These are phyloP conservation scores for Eubasilissa regina DNA, from an alignment of 1,140 invertebrate genomes.

Conservation along the genomic window DNA sequence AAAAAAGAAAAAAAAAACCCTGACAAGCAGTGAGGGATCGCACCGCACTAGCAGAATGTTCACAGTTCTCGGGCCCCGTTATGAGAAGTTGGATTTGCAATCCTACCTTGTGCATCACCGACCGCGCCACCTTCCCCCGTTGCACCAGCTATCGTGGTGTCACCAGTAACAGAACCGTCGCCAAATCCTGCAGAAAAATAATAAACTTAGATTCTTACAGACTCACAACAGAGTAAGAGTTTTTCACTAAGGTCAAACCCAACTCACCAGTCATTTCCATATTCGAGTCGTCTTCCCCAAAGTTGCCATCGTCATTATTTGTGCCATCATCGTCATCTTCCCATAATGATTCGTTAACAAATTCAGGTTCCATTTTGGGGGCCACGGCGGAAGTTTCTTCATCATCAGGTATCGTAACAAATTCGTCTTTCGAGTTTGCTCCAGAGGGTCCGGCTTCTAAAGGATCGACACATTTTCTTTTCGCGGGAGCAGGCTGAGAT, in stretches of 20 bases:
- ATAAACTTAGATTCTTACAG: constrained; percentile 13
- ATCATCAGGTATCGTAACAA: constrained; percentile 72
- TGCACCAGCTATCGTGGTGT: constrained; percentile 69
- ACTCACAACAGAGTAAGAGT: neutral
- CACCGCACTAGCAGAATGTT: neutral
- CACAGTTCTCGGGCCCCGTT: constrained; percentile 6
- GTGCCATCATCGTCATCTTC: constrained; percentile 72
- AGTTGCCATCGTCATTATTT: constrained; percentile 72
- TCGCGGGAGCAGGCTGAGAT: constrained; percentile 72
- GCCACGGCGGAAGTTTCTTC: constrained; percentile 71
- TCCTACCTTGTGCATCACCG: constrained; percentile 74
- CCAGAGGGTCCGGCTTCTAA: constrained; percentile 72
- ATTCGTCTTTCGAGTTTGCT: constrained; percentile 70
- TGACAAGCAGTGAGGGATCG: neutral
- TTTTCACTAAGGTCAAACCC: neutral
- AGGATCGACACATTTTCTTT: constrained; percentile 72
- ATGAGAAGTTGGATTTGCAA: constrained; percentile 61
- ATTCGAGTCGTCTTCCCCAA: constrained; percentile 72
- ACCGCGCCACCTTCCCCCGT: constrained; percentile 71
- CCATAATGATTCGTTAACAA: constrained; percentile 72
- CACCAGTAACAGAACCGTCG: constrained; percentile 70
- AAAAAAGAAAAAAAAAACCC: no score
- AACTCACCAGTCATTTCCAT: constrained; percentile 73
- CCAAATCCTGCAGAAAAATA: constrained; percentile 67
- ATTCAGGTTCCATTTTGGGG: constrained; percentile 73